Conservation (phyloP, 2,888 invertebrate species). For the Heterodera filipjevi region DNA sequence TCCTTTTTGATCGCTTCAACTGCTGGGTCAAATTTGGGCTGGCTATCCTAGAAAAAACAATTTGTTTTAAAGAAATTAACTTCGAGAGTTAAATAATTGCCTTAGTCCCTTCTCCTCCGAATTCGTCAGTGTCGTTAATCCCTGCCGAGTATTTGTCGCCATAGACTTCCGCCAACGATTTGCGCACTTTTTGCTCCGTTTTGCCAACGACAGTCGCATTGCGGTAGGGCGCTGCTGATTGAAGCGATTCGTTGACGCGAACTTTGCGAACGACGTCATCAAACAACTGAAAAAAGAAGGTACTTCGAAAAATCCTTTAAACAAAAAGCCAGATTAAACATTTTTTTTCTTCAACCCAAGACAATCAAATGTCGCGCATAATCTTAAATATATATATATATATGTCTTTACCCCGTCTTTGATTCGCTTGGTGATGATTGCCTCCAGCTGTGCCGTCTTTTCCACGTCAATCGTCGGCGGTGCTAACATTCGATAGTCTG, state of each 20-base stretch:
- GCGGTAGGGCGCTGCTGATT: slow-evolving; percentile 75
- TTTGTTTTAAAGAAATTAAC: not conserved
- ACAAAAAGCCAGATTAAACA: too few species aligned
- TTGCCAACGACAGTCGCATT: slow-evolving; percentile 86
- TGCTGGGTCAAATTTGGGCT: slow-evolving; percentile 72
- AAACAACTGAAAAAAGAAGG: slow-evolving; percentile 74
- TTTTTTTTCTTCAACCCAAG: not conserved
- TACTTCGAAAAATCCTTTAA: too few species aligned
- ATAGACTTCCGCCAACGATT: slow-evolving; percentile 89
- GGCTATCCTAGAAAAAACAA: slow-evolving; percentile 58
- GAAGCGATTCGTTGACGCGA: slow-evolving; percentile 80
- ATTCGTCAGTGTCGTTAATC: slow-evolving; percentile 67
- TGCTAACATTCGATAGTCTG: slow-evolving; percentile 49
- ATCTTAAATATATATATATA: too few species aligned
- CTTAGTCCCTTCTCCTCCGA: not conserved
- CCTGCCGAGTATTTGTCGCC: slow-evolving; percentile 73
- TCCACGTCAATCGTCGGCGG: slow-evolving; percentile 90
- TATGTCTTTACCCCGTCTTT: slow-evolving; percentile 75
- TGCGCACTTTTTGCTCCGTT: slow-evolving; percentile 87
- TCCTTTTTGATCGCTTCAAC: slow-evolving; percentile 79
- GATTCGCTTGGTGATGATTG: slow-evolving; percentile 85
- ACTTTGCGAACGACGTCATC: slow-evolving; percentile 88
- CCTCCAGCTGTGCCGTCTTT: slow-evolving; percentile 83
- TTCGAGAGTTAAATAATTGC: not conserved
- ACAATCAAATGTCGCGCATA: too few species aligned